Base-by-base conservation (phyloP, 2,888 invertebrate species). In the Aromia moschata region DNA sequence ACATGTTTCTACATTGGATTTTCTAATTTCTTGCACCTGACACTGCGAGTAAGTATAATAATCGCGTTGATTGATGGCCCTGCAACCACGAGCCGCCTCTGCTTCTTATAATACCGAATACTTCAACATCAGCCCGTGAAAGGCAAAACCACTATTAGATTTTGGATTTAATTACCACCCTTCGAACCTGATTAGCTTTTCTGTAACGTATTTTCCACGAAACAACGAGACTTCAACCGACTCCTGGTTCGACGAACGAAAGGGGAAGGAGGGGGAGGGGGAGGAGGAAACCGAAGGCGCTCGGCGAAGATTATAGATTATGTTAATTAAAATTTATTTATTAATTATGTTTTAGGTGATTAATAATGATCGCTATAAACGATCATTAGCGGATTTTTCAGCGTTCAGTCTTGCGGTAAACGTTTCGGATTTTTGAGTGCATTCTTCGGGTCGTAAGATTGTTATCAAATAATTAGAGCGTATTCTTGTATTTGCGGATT, bases 121-220 rank as follows among this genome's bases (percentile, higher is more conserved):
- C 58, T 62, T 56, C 62, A 58, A 58, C 53, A 58, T 58, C 54
- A 57, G 53, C 59, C 56, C 51, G 59, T 52, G 62, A 57, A 57
- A 64, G 56, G 41, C 58, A 33, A 51, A 63, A 64, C 68, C 63
- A 68, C 67, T 72, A 72, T 71, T 70, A 72, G 67, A 71, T 72
- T 69, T 68, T 58, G 56, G 65, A 69, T 69, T 70, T 70, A 71
- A 71, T 72, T 71, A 70, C 67, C 66, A 64, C 69, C 71, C 67
- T 70, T 70, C 70, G 66, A 70, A 67, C 65, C 61, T 66, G 68
- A 69, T 71, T 71, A 69, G 70, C 63, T 68, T 64, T 65, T 62
- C 60, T 60, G 51, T 61, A 56, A 58, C 60, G 64, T 61, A 53
- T 64, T 64, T 58, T 56, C 54, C 56, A 56, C 51, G 51, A 58